A percentile compares a stretch with the other conserved stretches of the same genome.
Evolutionary conservation across 2,797 vertebrate species (phyloP).

Genomic region (Chelmon rostratus): DNA sequence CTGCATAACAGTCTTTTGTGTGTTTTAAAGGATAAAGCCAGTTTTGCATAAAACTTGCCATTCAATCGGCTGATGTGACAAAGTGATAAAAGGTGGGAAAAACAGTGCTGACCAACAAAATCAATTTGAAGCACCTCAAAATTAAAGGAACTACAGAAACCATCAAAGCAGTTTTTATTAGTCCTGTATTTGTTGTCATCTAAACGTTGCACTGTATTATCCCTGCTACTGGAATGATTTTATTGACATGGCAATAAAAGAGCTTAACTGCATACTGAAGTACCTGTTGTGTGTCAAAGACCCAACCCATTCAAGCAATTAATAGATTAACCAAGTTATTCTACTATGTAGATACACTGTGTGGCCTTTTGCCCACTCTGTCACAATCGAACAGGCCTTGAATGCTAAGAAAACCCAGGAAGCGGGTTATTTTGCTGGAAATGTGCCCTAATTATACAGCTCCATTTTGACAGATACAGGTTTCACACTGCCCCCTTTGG

Average conservation of each 20-base stretch:
- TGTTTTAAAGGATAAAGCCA: background rate
- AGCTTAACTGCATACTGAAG: background rate
- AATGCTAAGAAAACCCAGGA: background rate
- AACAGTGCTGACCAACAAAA: background rate
- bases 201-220: conserved; percentile 8
- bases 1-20: background rate
- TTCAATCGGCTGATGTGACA: background rate
- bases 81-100: background rate
- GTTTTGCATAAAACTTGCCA: background rate
- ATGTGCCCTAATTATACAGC: conserved; percentile 6
- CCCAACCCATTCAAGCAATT: background rate
- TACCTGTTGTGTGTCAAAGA: background rate
- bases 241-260: conserved; percentile 16
- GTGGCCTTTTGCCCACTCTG: background rate
- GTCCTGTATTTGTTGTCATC: background rate
- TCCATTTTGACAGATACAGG: conserved; percentile 11
- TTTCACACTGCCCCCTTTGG: conserved; percentile 2
- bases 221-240: conserved; percentile 13
- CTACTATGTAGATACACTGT: background rate
- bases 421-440: background rate
- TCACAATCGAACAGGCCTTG: background rate
- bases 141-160: background rate
- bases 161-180: background rate
- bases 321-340: background rate
- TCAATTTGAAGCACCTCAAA: background rate